A percentile compares a stretch with the other conserved stretches of the same genome.
These are phyloP conservation scores for Aquatica leii DNA, from an alignment of 2,888 invertebrate genomes.

Conservation along the genomic window DNA sequence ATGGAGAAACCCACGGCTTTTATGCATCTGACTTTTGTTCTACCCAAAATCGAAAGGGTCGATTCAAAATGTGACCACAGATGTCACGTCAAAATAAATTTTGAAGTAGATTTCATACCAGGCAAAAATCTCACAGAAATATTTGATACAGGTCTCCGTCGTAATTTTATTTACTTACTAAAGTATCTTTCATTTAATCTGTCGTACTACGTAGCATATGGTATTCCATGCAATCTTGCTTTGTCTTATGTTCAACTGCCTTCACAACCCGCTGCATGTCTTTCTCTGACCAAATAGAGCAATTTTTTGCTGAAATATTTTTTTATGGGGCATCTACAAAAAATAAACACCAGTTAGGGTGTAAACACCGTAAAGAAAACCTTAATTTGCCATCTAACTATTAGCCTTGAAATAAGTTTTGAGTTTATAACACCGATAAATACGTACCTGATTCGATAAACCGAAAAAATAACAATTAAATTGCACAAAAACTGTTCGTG, in stretches of 20 bases:
- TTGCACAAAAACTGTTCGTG: conserved; percentile 3
- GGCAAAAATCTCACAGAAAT: no score
- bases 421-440: background rate
- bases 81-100: no score
- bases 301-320: background rate
- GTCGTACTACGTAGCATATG: background rate
- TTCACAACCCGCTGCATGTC: background rate
- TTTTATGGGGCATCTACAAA: background rate
- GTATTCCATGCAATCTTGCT: background rate
- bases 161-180: background rate
- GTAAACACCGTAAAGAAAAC: conserved; percentile 1
- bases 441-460: background rate
- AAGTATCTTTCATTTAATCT: background rate
- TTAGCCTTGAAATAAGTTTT: background rate
- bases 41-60: no score
- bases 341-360: background rate
- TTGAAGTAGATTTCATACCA: no score
- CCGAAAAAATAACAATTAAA: conserved; percentile 1
- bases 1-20: no score
- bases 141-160: no score
- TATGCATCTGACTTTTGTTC: no score
- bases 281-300: background rate
- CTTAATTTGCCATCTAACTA: background rate
- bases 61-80: no score
- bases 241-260: background rate